These are phyloP conservation scores for Helicoverpa armigera DNA, from an alignment of 1,140 invertebrate genomes.

Conservation along the genomic window DNA sequence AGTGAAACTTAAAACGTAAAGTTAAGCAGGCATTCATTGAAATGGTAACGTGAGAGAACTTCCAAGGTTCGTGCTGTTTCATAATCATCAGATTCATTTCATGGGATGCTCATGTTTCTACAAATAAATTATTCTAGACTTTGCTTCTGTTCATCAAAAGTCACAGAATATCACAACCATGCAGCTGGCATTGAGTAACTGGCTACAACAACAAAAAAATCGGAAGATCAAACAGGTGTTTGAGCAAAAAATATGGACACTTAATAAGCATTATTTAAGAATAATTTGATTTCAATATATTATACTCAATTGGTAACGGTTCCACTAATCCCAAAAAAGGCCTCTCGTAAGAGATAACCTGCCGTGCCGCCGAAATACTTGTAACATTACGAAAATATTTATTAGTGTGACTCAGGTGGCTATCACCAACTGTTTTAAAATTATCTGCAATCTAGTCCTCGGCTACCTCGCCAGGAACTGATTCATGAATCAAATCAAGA, in stretches of 20 bases:
- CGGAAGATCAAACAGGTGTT: constrained; percentile 31
- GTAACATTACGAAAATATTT: constrained; percentile 53
- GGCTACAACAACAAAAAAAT: background rate
- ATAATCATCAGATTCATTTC: constrained; percentile 29
- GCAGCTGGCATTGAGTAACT: too few relatives aligned
- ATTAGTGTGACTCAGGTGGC: constrained; percentile 52
- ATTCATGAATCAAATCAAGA: constrained; percentile 38
- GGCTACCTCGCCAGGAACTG: constrained; percentile 21
- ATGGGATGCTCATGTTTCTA: constrained; percentile 21
- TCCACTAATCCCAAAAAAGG: constrained; percentile 51
- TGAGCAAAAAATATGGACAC: constrained; percentile 27
- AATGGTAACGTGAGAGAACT: constrained; percentile 44
- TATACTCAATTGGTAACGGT: constrained; percentile 54
- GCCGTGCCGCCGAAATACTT: constrained; percentile 52
- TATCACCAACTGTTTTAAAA: constrained; percentile 38
- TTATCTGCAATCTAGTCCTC: constrained; percentile 32
- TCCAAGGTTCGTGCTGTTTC: constrained; percentile 39
- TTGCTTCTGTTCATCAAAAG: background rate
- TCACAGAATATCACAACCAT: background rate
- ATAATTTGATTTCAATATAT: constrained; percentile 48
- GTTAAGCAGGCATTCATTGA: constrained; percentile 41
- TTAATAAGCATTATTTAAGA: constrained; percentile 42
- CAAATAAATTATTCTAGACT: constrained; percentile 15
- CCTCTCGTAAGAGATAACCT: constrained; percentile 56
- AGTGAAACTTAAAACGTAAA: constrained; percentile 56